phyloP scores from a whole-genome alignment of 1,140 invertebrate genomes.

The Stegodyphus dumicola region DNA sequence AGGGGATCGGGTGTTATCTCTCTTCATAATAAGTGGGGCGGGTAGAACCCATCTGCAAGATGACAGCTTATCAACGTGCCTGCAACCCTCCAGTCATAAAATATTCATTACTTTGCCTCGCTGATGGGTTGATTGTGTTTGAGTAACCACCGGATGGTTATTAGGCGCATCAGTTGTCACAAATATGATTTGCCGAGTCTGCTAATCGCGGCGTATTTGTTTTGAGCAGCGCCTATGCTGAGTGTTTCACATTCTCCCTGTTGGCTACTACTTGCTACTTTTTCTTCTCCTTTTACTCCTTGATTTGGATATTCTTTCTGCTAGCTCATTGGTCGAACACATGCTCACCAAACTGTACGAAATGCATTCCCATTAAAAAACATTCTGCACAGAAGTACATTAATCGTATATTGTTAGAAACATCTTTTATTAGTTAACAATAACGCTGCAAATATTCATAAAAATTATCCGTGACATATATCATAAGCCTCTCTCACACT shows the following conservation, averaged over 20 bases:
- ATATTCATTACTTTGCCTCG: slow-evolving; percentile 55
- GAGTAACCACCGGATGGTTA: slow-evolving; percentile 58
- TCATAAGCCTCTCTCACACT: no score
- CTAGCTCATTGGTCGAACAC: no score
- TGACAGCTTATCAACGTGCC: slow-evolving; percentile 54
- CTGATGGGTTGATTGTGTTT: slow-evolving; percentile 59
- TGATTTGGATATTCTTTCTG: no score
- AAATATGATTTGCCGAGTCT: slow-evolving; percentile 49
- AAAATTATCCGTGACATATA: no score
- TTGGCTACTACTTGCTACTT: not conserved
- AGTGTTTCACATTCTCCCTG: not conserved
- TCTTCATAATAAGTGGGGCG: slow-evolving; percentile 52
- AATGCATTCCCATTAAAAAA: no score
- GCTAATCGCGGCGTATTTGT: slow-evolving; percentile 39
- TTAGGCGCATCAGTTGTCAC: slow-evolving; percentile 52
- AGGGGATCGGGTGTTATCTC: slow-evolving; percentile 18
- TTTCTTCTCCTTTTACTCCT: no score
- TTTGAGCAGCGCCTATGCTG: slow-evolving; percentile 23
- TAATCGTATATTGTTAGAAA: no score
- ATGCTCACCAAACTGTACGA: no score
- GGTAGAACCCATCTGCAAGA: slow-evolving; percentile 45
- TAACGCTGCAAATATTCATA: no score
- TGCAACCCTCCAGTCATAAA: slow-evolving; percentile 50
- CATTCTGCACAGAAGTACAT: no score
- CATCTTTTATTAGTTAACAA: no score